Base-by-base conservation (phyloP, 1,140 invertebrate genomes). In the Formica selysi region DNA sequence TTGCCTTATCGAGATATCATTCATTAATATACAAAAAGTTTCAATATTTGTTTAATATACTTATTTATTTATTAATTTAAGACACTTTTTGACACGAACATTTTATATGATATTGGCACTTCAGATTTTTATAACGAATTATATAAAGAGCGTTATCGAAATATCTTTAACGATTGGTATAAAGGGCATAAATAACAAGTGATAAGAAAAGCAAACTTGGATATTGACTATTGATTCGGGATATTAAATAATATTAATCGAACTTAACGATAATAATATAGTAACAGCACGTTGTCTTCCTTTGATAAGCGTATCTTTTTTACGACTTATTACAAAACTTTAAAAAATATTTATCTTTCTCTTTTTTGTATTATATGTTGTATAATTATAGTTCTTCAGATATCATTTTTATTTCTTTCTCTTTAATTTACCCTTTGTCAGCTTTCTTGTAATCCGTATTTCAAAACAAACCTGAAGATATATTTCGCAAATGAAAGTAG, bases 41-140 rank as follows among this genome's bases (percentile, higher is more conserved):
- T 29, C 0, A 57, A 32, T 22, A 68, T 81, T 80, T 36, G 8
- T 54, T 32, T 16, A 48, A 51, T 19, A 36, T 80, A 79, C 13
- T 54, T 65, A 51, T 64, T 62, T 78, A 78, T 32, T 64, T 65
- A 64, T 54, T 26, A 13, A 57, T 26, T 38, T 32, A 22, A 22
- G 22, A 22, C 22, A 22, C 32, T 32, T 54, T 57, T 68, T 26
- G 3, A 11, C n/a, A 38, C 6, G 0, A 67, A 13, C 1, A 54
- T 68, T 19, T 41, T 26, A n/a, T 79, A 22, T 61, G 7, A 13
- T 74, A 51, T 65, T 54, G 36, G 16, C 16, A 19, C 26, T 67
- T 51, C 6, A 32, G 26, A 79, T 79, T 51, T 26, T 22, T 68
- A 51, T 19, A 51, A 51, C 16, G 3, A 51, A 51, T 5, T 19